A percentile compares a stretch with the other conserved stretches of the same genome.
Conservation (phyloP, 2,113 vertebrate species). For the Cinclus cinclus region DNA sequence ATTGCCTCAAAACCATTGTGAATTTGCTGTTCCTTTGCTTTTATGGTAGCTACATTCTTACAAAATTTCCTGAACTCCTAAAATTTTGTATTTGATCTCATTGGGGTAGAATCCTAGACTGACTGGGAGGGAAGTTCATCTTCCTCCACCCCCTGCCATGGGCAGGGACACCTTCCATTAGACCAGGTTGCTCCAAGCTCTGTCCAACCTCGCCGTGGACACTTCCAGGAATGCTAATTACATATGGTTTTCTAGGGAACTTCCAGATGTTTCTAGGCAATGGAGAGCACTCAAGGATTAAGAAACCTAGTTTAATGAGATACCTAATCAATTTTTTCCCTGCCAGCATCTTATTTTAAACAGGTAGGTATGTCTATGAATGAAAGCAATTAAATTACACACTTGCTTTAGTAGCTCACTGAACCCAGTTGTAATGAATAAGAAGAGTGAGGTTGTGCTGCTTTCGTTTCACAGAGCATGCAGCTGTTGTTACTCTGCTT, state of each 20-base stretch:
- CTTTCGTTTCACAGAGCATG: neutral
- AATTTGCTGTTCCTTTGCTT: neutral
- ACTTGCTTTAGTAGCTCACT: neutral
- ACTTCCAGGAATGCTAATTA: neutral
- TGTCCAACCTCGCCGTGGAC: neutral
- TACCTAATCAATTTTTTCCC: neutral
- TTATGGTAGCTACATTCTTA: neutral
- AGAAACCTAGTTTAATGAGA: neutral
- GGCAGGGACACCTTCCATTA: neutral
- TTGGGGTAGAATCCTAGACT: neutral
- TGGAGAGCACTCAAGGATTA: neutral
- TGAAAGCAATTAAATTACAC: neutral
- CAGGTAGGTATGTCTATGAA: neutral
- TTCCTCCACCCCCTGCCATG: neutral
- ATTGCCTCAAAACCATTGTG: neutral
- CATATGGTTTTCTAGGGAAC: neutral
- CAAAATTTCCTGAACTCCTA: fast-evolving
- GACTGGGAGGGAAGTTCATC: neutral
- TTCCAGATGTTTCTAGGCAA: neutral
- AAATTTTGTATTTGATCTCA: neutral
- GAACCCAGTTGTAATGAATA: neutral
- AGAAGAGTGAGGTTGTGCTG: neutral
- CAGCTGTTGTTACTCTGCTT: neutral
- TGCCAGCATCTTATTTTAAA: neutral
- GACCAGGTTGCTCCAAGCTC: neutral